Percentiles rank a stretch among this genome's conserved stretches.
Conservation (phyloP, 2,888 invertebrate genomes). For the Calameuta filiformis region DNA sequence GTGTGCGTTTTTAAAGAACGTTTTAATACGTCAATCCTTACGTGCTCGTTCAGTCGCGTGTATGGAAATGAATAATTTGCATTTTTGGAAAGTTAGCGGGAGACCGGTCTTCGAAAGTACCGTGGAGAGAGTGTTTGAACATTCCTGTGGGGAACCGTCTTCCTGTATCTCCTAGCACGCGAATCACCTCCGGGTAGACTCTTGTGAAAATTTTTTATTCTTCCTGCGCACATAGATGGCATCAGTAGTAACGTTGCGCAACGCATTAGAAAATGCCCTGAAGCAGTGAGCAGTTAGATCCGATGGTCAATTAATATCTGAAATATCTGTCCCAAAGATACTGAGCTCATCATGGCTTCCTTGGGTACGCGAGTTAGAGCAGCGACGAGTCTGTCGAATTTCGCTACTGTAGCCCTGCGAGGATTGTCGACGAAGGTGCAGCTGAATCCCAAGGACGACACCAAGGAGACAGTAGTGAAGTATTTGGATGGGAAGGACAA, state of each 20-base stretch:
- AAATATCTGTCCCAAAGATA: not conserved
- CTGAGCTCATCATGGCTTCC: slow-evolving; percentile 11
- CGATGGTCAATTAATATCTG: not conserved
- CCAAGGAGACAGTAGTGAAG: slow-evolving; percentile 68
- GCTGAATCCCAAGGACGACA: slow-evolving; percentile 40
- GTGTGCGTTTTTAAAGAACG: not conserved
- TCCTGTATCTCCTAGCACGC: not conserved
- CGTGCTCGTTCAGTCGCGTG: not conserved
- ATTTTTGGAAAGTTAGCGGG: not conserved
- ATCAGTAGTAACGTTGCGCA: not conserved
- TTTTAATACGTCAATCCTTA: not conserved
- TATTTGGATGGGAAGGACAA: slow-evolving; percentile 71
- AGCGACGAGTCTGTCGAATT: slow-evolving; percentile 6
- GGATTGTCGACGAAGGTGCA: slow-evolving; percentile 43
- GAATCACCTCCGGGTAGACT: not conserved
- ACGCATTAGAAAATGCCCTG: not conserved
- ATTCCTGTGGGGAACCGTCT: not conserved
- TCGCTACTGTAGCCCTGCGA: slow-evolving; percentile 17
- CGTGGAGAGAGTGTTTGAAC: not conserved
- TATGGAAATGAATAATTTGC: not conserved
- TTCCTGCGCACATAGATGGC: not conserved
- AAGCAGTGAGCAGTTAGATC: not conserved
- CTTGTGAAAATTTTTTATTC: not conserved
- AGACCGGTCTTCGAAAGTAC: not conserved
- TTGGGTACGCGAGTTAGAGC: slow-evolving; percentile 9